Evolutionary conservation across 2,797 vertebrate species (phyloP), one percentile per base, ranked within the genome.

Genomic region (Sparidentex hasta): DNA sequence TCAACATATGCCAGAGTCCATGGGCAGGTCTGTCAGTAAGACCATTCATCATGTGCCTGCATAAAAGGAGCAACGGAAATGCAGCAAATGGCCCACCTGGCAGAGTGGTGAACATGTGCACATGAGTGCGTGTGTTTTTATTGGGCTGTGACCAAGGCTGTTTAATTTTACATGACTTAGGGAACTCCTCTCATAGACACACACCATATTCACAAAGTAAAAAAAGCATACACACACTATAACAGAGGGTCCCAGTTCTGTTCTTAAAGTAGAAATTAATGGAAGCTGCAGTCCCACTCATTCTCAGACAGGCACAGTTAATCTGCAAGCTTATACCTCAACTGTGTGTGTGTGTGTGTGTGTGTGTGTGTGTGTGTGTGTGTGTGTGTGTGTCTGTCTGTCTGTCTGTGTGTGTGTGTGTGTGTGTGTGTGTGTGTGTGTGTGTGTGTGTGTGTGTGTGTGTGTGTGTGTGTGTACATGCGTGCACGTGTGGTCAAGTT

Each of bases 251-350:
- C 58, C 59, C 51, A 67, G 68, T 71, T 77, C 33, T 80, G 43
- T 78, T 74, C 78, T 82, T 33, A 55, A 65, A 76, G 74, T 65
- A 81, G 77, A 76, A 85, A 87, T 84, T 84, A 80, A 83, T 76
- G 50, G 52, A 67, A 80, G 70, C 67, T 63, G 74, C 63, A 73
- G 74, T 81, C 61, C 47, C 57, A 74, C 78, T 88, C 75, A 61
- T 68, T 88, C 61, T 74, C 46, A 87, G 71, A 83, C 75, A 71
- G 69, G 62, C 71, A 84, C 61, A 81, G 81, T 75, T 87, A 82
- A 91, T 91, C 82, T 88, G 50, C 61, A 73, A 65, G 66, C 59
- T 81, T 78, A 57, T 63, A 77, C 72, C 55, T 70, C 76, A 56
- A 55, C 76, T 65, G 62, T 74, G 2, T 33, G 65, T 27, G 51